Percentiles rank a stretch among this genome's conserved stretches.
phyloP scores from a whole-genome alignment of 2,888 invertebrate species.

The Thera britannica region DNA sequence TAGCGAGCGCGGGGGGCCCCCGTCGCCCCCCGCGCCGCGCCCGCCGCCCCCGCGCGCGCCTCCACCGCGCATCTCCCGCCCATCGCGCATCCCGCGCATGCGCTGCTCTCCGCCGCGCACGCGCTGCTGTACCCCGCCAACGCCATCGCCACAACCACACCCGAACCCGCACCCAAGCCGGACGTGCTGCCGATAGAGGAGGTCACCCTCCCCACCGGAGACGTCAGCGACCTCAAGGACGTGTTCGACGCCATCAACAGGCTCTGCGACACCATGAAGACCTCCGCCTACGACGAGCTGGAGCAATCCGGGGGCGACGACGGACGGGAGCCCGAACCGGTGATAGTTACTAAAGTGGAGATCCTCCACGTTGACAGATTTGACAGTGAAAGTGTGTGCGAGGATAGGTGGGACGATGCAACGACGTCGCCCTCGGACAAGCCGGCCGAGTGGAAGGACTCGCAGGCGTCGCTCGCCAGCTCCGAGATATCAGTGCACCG shows the following conservation, averaged over 20 bases:
- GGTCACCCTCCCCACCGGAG: constrained; percentile 60
- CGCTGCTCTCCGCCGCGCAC: constrained; percentile 68
- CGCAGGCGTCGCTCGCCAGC: constrained; percentile 31
- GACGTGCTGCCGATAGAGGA: constrained; percentile 62
- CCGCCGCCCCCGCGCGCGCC: constrained; percentile 34
- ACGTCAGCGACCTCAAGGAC: constrained; percentile 74
- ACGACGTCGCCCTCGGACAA: constrained; percentile 15
- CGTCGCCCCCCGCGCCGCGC: constrained; percentile 50
- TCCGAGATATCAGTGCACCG: constrained; percentile 28
- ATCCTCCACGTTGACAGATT: constrained; percentile 20
- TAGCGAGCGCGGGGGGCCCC: constrained; percentile 78
- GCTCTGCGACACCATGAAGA: constrained; percentile 78
- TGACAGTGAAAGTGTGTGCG: constrained; percentile 1
- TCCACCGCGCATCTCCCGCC: constrained; percentile 55
- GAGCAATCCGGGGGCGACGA: constrained; percentile 36
- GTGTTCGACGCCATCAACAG: constrained; percentile 81
- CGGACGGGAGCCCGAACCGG: constrained; percentile 27
- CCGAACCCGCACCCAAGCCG: constrained; percentile 40
- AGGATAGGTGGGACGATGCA: constrained; percentile 6
- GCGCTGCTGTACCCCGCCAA: constrained; percentile 68
- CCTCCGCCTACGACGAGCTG: constrained; percentile 61
- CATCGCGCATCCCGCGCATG: constrained; percentile 67
- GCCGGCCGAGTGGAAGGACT: constrained; percentile 23
- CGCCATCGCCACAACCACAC: constrained; percentile 53
- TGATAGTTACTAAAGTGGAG: constrained; percentile 29